Percentiles rank a stretch among this genome's conserved stretches.
Evolutionary conservation across 2,797 vertebrate genomes (phyloP).

Genomic region (Pipistrellus nathusii): DNA sequence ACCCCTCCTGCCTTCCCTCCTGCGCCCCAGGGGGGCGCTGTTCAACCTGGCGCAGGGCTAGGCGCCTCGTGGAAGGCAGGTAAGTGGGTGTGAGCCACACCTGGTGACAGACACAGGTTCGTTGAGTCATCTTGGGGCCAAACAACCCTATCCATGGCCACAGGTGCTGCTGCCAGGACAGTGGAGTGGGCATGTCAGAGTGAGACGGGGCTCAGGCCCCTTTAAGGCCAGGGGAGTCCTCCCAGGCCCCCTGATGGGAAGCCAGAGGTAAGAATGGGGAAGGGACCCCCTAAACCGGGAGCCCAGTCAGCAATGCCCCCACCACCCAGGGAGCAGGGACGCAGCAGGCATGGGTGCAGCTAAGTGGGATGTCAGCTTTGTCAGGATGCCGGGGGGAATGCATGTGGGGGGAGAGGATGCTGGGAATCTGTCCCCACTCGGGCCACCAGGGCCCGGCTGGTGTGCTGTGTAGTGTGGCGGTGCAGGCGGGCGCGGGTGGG

Average conservation of each 20-base stretch:
- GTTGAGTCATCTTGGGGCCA: background rate
- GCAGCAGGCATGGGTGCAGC: slow-evolving; percentile 1
- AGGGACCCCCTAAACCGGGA: slow-evolving; percentile 33
- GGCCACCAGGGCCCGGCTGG: slow-evolving; percentile 24
- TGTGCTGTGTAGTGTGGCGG: slow-evolving; percentile 61
- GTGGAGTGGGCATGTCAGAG: background rate
- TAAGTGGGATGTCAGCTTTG: slow-evolving; percentile 62
- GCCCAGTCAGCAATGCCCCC: slow-evolving; percentile 34
- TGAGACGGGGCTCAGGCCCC: slow-evolving; percentile 57
- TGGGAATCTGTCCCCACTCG: background rate
- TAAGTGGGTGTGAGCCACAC: background rate
- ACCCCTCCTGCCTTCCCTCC: slow-evolving; percentile 18
- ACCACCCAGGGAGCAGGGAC: background rate
- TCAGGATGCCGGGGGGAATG: background rate
- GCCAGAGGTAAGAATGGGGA: slow-evolving; percentile 48
- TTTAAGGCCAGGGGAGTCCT: slow-evolving; percentile 74
- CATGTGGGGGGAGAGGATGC: background rate
- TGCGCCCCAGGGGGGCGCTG: background rate
- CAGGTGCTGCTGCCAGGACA: slow-evolving; percentile 17
- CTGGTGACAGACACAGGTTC: background rate
- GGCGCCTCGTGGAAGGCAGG: background rate
- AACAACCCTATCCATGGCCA: background rate
- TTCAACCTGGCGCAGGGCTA: background rate
- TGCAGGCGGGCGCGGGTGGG: slow-evolving; percentile 52
- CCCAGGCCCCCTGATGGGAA: slow-evolving; percentile 40